Base-by-base conservation (phyloP, 2,888 invertebrate genomes). In the Limnephilus marmoratus region DNA sequence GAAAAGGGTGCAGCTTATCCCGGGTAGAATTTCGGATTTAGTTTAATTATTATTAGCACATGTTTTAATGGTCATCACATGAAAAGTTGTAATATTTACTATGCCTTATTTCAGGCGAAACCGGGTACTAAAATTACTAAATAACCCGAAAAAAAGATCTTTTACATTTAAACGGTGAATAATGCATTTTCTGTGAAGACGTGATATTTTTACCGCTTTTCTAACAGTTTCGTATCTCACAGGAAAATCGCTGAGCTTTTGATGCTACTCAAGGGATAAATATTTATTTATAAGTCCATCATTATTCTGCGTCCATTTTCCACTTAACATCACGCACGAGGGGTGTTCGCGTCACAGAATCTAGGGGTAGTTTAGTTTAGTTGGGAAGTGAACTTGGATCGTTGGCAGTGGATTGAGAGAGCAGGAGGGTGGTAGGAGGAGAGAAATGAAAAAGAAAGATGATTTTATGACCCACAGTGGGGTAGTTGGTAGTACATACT, bases 291-390 rank as follows among this genome's bases (percentile, higher is more conserved):
- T 24, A 37, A 41, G 37, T 34, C 83, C 24, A 37, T 83, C 83
- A 83, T 83, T 83, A 83, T 83, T 83, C 83, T 83, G 83, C 45
- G 86, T 37, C 41, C 86, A 37, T 86, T 87, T 87, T 87, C 87
- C 87, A 87, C 87, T 87, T 68, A 24, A 68, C 68, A 13, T 49
- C 90, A 83, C 82, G 49, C 83, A 83, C 34, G 82, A 41, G 90
- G 41, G 81, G 82, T 45, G 49, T 83, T 18, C 81, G 45, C 29
- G 90, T 81, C 45, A 45, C 90, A 80, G 83, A 90, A 90, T 90
- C 83, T 83, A 53, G 90, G 29, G 90, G 90, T 90, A 90, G 90
- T 90, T 90, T 90, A 90, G 90, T 90, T 90, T 90, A 31, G 45
- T 90, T 83, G 31, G 83, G 83, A 90, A 90, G 90, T 90, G 82